A percentile compares a stretch with the other conserved stretches of the same genome.
Conservation (phyloP, 2,113 vertebrate genomes). For the Lepus americanus region DNA sequence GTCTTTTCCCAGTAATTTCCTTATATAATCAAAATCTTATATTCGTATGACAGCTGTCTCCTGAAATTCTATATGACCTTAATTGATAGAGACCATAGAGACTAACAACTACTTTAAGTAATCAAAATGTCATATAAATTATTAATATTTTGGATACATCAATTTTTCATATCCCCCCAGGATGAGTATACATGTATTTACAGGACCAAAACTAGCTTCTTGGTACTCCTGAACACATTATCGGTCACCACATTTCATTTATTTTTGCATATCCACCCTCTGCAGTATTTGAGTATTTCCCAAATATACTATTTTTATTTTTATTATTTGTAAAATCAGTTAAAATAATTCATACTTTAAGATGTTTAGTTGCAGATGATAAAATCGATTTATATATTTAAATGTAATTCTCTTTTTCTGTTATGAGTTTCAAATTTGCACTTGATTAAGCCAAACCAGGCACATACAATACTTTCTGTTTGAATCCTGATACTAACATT, state of each 20-base stretch:
- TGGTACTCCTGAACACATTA: not conserved
- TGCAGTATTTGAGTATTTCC: not conserved
- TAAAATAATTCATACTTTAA: slow-evolving; percentile 22
- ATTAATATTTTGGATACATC: not conserved
- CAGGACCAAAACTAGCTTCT: not conserved
- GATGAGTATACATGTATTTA: not conserved
- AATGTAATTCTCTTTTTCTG: not conserved
- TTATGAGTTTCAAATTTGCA: not conserved
- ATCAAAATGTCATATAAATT: not conserved
- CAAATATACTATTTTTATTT: not conserved
- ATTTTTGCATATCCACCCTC: not conserved
- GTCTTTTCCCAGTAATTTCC: not conserved
- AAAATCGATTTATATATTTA: not conserved
- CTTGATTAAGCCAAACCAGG: not conserved
- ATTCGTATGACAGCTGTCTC: not conserved
- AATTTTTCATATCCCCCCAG: not conserved
- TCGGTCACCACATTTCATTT: not conserved
- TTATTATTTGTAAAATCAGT: slow-evolving; percentile 14
- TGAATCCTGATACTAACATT: not conserved
- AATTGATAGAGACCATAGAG: not conserved
- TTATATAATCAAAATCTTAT: slow-evolving; percentile 16
- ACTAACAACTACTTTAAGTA: not conserved
- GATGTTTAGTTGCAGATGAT: not conserved
- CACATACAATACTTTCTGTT: not conserved
- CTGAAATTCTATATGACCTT: not conserved